These are phyloP conservation scores for Prosopocoilus inquinatus DNA, from an alignment of 2,888 invertebrate species.

Conservation along the genomic window DNA sequence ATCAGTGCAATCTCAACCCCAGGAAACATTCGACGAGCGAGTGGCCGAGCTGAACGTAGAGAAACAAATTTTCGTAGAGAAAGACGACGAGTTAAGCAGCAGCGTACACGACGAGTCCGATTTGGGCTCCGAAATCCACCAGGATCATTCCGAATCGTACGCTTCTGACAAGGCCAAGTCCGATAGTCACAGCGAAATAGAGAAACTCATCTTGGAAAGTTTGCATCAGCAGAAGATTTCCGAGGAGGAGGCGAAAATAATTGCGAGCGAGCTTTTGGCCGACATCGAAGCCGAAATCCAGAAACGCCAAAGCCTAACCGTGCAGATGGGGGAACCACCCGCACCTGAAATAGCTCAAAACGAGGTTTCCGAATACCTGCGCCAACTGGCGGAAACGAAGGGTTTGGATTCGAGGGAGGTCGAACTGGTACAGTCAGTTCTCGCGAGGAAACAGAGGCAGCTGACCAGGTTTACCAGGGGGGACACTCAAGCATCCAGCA, in stretches of 20 bases:
- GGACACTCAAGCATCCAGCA: conserved; percentile 55
- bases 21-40: conserved; percentile 42
- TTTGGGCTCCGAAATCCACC: conserved; percentile 47
- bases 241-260: conserved; percentile 53
- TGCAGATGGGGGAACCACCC: conserved; percentile 28
- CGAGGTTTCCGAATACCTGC: conserved; percentile 49
- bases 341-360: conserved; percentile 39
- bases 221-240: conserved; percentile 49
- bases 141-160: conserved; percentile 45
- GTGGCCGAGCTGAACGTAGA: conserved; percentile 41
- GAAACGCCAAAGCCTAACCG: conserved; percentile 37
- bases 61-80: conserved; percentile 38
- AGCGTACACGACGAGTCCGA: conserved; percentile 46
- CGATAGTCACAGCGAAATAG: conserved; percentile 48
- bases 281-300: conserved; percentile 58
- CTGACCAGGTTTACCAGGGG: conserved; percentile 48
- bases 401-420: conserved; percentile 52
- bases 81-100: conserved; percentile 46
- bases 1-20: conserved; percentile 48
- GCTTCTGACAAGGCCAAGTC: conserved; percentile 46
- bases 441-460: conserved; percentile 51
- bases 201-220: conserved; percentile 48
- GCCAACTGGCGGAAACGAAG: conserved; percentile 50
- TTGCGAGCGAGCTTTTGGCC: conserved; percentile 54
- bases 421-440: conserved; percentile 53